Percentiles rank a stretch among this genome's conserved stretches.
Evolutionary conservation across 2,888 invertebrate species (phyloP).

Genomic region (Phania funesta): DNA sequence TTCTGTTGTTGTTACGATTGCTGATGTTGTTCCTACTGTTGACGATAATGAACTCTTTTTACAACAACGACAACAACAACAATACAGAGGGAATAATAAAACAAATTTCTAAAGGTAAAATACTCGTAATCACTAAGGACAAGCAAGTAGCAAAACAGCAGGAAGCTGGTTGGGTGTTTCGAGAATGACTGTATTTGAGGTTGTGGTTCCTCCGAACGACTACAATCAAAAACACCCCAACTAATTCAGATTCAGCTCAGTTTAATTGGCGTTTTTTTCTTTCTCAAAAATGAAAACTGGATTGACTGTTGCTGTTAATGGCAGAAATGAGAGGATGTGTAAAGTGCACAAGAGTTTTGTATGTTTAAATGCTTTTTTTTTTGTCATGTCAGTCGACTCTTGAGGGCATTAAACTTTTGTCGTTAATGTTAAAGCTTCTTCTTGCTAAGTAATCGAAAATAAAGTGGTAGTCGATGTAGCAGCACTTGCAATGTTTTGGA

Average conservation of each 20-base stretch:
- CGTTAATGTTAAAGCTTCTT: conserved; percentile 49
- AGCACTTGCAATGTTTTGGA: conserved; percentile 3
- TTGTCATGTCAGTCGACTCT: conserved; percentile 34
- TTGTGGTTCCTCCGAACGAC: not conserved
- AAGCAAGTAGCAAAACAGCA: not conserved
- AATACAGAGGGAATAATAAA: not conserved
- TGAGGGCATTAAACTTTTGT: conserved; percentile 64
- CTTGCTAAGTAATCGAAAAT: conserved; percentile 6
- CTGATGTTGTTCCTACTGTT: conserved; percentile 35
- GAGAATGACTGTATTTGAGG: not conserved
- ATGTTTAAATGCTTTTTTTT: conserved; percentile 27
- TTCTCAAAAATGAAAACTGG: not conserved
- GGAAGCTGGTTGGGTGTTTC: not conserved
- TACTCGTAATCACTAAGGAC: conserved; percentile 31
- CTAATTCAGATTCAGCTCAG: conserved; percentile 15
- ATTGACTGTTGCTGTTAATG: conserved; percentile 42
- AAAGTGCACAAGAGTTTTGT: conserved; percentile 4
- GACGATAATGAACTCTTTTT: conserved; percentile 13
- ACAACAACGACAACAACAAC: not conserved
- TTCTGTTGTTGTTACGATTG: not conserved
- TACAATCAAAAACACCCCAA: conserved; percentile 6
- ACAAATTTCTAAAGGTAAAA: conserved; percentile 44
- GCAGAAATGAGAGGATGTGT: conserved; percentile 16
- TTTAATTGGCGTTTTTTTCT: conserved; percentile 21
- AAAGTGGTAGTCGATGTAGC: not conserved